Conservation (phyloP, 2,113 vertebrate genomes). For the Zapus hudsonius region DNA sequence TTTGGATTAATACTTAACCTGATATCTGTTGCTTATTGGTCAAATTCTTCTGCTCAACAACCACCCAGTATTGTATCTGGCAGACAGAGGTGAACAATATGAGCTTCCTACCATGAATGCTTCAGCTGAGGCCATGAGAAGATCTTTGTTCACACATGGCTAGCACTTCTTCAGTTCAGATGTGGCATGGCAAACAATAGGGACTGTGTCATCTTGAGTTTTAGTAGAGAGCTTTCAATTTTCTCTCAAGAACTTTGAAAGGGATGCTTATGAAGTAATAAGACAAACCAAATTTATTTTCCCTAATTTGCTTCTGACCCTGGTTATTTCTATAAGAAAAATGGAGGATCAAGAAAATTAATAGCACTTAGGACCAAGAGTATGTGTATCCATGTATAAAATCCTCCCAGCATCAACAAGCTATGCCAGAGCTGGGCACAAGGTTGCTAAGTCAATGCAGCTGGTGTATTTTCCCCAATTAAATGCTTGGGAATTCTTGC, state of each 20-base stretch:
- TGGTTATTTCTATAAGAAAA: constrained; percentile 37
- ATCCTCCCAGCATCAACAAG: background rate
- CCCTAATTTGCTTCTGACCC: background rate
- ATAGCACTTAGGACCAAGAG: background rate
- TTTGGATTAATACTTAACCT: background rate
- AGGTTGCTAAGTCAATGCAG: constrained; percentile 48
- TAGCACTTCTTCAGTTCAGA: constrained; percentile 17
- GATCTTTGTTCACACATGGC: background rate
- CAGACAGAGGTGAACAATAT: background rate
- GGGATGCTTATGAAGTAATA: background rate
- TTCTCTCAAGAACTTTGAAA: constrained; percentile 6
- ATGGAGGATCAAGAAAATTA: constrained; percentile 18
- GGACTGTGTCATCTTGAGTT: constrained; percentile 3
- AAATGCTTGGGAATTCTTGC: constrained; percentile 35
- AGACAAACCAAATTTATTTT: constrained; percentile 42
- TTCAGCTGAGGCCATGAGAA: background rate
- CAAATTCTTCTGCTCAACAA: background rate
- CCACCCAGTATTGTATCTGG: background rate
- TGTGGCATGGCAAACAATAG: background rate
- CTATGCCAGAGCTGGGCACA: background rate
- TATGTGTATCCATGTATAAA: background rate
- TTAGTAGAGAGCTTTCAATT: constrained; percentile 2
- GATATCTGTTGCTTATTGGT: background rate
- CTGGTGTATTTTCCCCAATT: constrained; percentile 24
- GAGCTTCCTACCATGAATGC: background rate